Evolutionary conservation across 2,888 invertebrate species (phyloP), one percentile per base, ranked within the genome.

Genomic region (Acronicta alni): DNA sequence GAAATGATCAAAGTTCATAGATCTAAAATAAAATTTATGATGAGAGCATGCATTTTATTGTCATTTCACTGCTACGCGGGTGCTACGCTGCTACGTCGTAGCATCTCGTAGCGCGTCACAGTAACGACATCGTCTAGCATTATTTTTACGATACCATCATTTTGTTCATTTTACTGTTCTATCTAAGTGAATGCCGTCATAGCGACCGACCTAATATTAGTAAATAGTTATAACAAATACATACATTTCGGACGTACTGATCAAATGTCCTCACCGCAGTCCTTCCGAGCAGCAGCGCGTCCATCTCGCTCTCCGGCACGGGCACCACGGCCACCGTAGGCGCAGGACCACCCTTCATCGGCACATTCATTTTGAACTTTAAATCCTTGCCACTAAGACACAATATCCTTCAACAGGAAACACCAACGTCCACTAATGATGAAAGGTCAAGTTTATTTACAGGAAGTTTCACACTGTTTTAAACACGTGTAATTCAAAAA

Each of bases 241-340:
- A 92, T 94, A 94, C 94, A 93, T 94, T 86, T 93, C 87, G 87
- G 87, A 93, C 87, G 93, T 93, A 94, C 92, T 93, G 93, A 91
- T 94, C 93, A 90, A 94, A 94, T 70, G 89, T 90, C 95, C 97
- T 97, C 95, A 97, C 97, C 96, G 96, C 96, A 49, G 97, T 97
- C 84, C 97, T 94, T 72, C 97, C 97, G 55, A 97, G 95, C 70
- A 97, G 95, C 76, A 97, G 89, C 45, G 97, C 97, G 85, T 97
- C 97, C 97, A 97, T 97, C 94, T 97, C 97, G 75, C 97, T 96
- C 88, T 97, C 97, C 9, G 96, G 95, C 37, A 95, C 95, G 39
- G 95, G 94, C 49, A 96, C 94, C 87, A 96, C 95, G 9, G 95
- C 94, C 86, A 95, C 95, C 68, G 95, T 95, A 63, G 95, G 95